Evolutionary conservation across 2,888 invertebrate genomes (phyloP), one percentile per base, ranked within the genome.

Genomic region (Pyrrhosoma nymphula): DNA sequence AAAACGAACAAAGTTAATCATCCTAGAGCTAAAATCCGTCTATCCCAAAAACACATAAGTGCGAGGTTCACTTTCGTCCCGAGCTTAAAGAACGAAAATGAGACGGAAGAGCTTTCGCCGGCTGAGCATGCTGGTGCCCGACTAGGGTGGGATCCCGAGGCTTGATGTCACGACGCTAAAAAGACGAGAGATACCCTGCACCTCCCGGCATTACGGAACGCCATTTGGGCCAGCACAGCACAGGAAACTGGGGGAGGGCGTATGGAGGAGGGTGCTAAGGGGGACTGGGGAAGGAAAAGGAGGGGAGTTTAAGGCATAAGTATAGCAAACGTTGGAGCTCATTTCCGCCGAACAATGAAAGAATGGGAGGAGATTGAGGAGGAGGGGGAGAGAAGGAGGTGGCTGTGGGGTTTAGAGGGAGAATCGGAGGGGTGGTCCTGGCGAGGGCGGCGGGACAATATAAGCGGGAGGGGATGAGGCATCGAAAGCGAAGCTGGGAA

Each of bases 301-400:
- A 47, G n/a, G 82, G 16, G 82, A 82, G 82, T 82, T 82, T 30
- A 82, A 35, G 82, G 82, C 69, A 69, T 93, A 47, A 69, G 93
- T 60, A 35, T 47, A 63, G 69, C 47, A 93, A 63, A 93, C 69
- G 69, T 35, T 75, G 69, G 93, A 93, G 47, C 93, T 93, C 93
- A 93, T 93, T 93, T 93, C 93, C 93, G 93, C 93, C 93, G 93
- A 60, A 63, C 39, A 47, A 93, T 56, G 90, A 60, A 82, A 82
- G 82, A 82, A 82, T 35, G 89, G 88, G 89, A 55, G n/a, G 89
- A 55, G 4, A 55, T 20, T 26, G 55, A n/a, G 55, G 55, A 10
- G 3, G 89, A 47, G 26, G 89, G 55, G 89, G 47, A 26, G 23
- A 47, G 88, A 20, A 0, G 47, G 55, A 47, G 88, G 90, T 12